phyloP scores from a whole-genome alignment of 2,113 vertebrate genomes.

The Brachypodius melanocephalos region DNA sequence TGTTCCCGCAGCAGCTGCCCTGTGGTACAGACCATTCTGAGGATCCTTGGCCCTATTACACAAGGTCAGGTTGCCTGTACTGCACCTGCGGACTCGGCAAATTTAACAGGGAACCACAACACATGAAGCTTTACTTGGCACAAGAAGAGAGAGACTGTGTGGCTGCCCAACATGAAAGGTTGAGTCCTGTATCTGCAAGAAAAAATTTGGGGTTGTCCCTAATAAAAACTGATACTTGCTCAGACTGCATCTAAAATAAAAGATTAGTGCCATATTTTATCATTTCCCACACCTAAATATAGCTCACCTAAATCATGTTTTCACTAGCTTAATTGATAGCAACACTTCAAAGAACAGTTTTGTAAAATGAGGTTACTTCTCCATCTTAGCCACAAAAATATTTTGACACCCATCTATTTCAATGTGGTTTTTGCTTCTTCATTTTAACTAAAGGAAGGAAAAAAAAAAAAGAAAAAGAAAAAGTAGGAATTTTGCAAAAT shows the following conservation, averaged over 20 bases:
- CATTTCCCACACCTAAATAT: not conserved
- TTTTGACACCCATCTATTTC: not conserved
- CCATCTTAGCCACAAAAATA: not conserved
- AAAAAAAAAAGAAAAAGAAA: not conserved
- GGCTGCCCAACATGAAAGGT: not conserved
- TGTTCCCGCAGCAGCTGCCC: not conserved
- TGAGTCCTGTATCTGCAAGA: not conserved
- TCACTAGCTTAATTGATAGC: not conserved
- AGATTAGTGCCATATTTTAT: not conserved
- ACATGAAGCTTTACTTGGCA: not conserved
- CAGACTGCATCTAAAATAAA: not conserved
- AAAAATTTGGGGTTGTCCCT: not conserved
- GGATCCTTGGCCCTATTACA: accelerated
- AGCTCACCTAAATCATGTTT: not conserved
- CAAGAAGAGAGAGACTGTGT: not conserved
- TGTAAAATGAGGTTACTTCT: not conserved
- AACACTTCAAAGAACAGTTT: not conserved
- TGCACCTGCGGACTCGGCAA: not conserved
- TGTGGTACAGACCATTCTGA: not conserved
- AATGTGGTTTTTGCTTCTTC: not conserved
- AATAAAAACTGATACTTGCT: not conserved
- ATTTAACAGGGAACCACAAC: not conserved
- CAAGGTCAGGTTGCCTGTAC: not conserved
- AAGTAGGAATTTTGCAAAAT: not conserved
- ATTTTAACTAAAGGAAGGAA: not conserved